Base-by-base conservation (phyloP, 2,888 invertebrate genomes). In the Hemicrepidius hirtus region DNA sequence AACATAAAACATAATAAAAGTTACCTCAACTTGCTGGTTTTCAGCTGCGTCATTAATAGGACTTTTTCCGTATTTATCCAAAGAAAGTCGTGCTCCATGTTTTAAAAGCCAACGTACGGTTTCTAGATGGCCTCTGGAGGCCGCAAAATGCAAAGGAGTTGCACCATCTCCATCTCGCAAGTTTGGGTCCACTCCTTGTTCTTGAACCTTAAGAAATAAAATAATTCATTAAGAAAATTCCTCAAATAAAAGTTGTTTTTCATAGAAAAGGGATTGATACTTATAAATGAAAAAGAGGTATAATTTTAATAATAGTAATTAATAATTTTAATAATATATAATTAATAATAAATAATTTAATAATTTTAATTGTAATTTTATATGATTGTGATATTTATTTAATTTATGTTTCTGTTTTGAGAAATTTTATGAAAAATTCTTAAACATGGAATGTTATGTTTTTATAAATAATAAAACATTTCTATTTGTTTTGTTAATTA, bases 41-140 rank as follows among this genome's bases (percentile, higher is more conserved):
- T 97, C 96, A 7, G 96, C 96, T 0, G 97, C 97, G 84, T 96
- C 96, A 83, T 96, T 96, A 77, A 97, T 93, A 3, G 97, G 96
- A 82, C 95, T 95, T 86, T 96, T 96, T 71, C 96, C 96, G 80
- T 94, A 94, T 82, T 95, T 92, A 86, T 97, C 97, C 75, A 95
- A 87, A 13, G 93, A 92, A 20, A 96, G 88, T 76, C 93, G 90
- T 24, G 95, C 96, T 0, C 96, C 95, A 81, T 95, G 94, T 77
- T 93, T 90, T 50, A 97, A 88, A 76, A 97, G 87, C 96, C 96
- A 97, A 78, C 95, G 91, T 0, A 92, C 92, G 0, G 95, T 94
- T 69, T 92, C 89, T 46, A 94, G 87, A 83, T 96, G 96, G 0
- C 96, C 96, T 60, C 95, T 88, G 66, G 95, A 94, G 1, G 96